phyloP scores from a whole-genome alignment of 2,888 invertebrate species.

The Augochlorella aurata region DNA sequence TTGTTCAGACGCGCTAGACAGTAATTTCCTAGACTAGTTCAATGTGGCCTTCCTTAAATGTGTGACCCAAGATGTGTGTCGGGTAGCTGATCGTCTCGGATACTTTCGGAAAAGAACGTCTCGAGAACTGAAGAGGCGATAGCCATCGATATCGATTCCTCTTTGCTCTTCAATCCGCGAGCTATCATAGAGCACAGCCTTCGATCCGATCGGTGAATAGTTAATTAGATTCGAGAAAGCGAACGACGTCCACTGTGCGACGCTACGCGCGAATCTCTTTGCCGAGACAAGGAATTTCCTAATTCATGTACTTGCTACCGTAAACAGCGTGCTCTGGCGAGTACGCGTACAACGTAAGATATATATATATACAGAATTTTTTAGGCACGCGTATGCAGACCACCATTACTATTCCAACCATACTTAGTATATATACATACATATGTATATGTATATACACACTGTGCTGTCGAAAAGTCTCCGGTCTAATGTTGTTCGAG shows the following conservation, averaged over 20 bases:
- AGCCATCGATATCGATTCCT: slow-evolving; percentile 30
- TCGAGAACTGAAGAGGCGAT: slow-evolving; percentile 48
- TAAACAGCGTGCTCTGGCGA: slow-evolving; percentile 22
- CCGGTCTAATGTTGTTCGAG: background rate
- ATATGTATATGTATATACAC: slow-evolving; percentile 32
- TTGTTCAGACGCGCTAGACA: slow-evolving; percentile 74
- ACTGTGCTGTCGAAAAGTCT: background rate
- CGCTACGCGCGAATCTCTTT: slow-evolving; percentile 45
- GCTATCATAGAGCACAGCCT: slow-evolving; percentile 31
- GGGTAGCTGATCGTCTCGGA: slow-evolving; percentile 51
- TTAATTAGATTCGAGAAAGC: slow-evolving; percentile 31
- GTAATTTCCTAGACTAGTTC: slow-evolving; percentile 80
- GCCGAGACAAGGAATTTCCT: slow-evolving; percentile 39
- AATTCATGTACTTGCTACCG: slow-evolving; percentile 44
- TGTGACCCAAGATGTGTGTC: slow-evolving; percentile 66
- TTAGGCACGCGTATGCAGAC: slow-evolving; percentile 42
- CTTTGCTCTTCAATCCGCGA: slow-evolving; percentile 42
- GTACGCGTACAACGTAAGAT: slow-evolving; percentile 27
- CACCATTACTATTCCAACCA: slow-evolving; percentile 43
- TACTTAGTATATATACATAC: slow-evolving; percentile 28
- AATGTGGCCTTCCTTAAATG: slow-evolving; percentile 81
- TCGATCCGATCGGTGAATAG: slow-evolving; percentile 44
- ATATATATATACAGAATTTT: slow-evolving; percentile 44
- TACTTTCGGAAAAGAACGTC: slow-evolving; percentile 35
- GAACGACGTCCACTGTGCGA: slow-evolving; percentile 46